Base-by-base conservation (phyloP, 1,140 invertebrate genomes). In the Drosophila lacertosa region DNA sequence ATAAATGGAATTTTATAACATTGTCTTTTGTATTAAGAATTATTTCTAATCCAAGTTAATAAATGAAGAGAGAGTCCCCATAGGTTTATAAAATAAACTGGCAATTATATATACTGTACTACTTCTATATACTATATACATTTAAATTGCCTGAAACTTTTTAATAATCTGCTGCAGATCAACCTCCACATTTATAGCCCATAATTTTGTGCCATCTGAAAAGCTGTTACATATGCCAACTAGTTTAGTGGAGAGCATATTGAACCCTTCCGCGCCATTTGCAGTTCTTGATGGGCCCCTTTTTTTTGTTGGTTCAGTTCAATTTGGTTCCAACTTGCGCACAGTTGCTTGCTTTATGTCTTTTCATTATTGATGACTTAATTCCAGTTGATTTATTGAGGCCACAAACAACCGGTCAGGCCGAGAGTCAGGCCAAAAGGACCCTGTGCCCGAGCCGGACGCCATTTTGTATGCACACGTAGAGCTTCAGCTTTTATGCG, bases 361-460 rank as follows among this genome's bases (percentile, higher is more conserved):
- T 77, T 80, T 81, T 64, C 81, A 84, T 84, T 84, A 84, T 84
- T 84, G 81, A 84, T 84, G 81, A 76, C 81, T 84, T 84, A 84
- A 84, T 84, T 86, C 81, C 81, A 26, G 73, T 84, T 84, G 81
- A 84, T 84, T 84, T 84, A 84, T 84, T 86, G 81, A 86, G 81
- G 81, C 81, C 81, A 84, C 81, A 84, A 86, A 81, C 81, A 84
- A 68, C 76, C 76, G 77, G 67, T 66, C 70, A 72, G 57, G 24
- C 39, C 32, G 54, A 9, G 59, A 63, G 45, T 24, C 44, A 39
- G 42, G 11, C 35, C 59, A 59, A 37, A 55, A 50, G 54, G 16
- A 51, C n/a, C n/a, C n/a, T n/a, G n/a, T n/a, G 37, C 63, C 53
- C 39, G 57, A 40, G 54, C 44, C 22, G 42, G 32, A 24, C 45